Conservation (phyloP, 2,113 vertebrate genomes). For the Vidua macroura region DNA sequence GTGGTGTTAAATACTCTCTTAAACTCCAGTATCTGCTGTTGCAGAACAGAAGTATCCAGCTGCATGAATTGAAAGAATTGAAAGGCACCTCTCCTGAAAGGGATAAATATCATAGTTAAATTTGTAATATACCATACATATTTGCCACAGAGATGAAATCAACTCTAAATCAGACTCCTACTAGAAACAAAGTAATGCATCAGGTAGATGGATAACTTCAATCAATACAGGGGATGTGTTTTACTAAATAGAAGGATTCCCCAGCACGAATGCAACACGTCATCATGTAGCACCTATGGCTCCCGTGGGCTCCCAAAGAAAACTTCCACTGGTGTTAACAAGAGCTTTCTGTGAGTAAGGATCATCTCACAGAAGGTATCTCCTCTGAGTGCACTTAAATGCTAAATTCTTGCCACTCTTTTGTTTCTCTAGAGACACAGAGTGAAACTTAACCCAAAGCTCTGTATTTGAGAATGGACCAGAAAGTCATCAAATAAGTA, state of each 20-base stretch:
- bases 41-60: neutral
- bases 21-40: neutral
- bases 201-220: neutral
- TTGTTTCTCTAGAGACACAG: accelerated
- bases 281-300: neutral
- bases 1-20: neutral
- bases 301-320: neutral
- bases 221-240: neutral
- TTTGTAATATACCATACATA: neutral
- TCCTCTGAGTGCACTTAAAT: neutral
- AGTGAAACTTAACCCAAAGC: neutral
- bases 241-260: neutral
- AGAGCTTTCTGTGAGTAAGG: neutral
- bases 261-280: neutral
- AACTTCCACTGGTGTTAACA: neutral
- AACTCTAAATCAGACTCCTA: neutral
- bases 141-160: neutral
- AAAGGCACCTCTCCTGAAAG: neutral
- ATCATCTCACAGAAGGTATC: neutral
- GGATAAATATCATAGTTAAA: neutral
- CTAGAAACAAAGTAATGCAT: neutral
- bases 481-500: neutral
- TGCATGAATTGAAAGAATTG: neutral
- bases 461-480: neutral
- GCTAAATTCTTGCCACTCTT: neutral